Conservation (phyloP, 2,888 invertebrate genomes). For the Idaea dimidiata region DNA sequence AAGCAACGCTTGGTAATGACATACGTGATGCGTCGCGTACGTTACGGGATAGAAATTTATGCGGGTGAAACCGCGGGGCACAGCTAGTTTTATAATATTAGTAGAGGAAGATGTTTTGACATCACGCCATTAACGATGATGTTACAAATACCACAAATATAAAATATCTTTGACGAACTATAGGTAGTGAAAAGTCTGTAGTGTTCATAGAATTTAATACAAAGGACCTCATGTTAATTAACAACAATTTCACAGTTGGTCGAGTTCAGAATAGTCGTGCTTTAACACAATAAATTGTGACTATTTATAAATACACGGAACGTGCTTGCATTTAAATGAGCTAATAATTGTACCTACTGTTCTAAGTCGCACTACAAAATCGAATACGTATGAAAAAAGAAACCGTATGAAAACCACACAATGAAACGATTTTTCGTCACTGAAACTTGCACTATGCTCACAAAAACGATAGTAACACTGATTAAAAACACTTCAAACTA, state of each 20-base stretch:
- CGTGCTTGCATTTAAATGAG: neutral
- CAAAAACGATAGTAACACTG: no score
- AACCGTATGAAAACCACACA: neutral
- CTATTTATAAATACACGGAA: neutral
- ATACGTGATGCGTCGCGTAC: no score
- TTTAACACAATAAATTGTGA: constrained; percentile 2
- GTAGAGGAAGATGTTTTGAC: no score
- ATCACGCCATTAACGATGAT: no score
- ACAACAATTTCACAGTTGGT: constrained; percentile 4
- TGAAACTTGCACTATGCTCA: no score
- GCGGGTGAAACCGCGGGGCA: no score
- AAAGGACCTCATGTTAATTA: constrained; percentile 3
- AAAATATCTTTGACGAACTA: no score
- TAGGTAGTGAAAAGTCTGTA: neutral
- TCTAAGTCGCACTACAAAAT: neutral
- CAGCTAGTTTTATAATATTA: no score
- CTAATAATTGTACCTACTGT: neutral
- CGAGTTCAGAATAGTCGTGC: neutral
- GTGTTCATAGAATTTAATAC: neutral
- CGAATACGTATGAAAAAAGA: neutral
- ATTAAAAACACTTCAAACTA: no score
- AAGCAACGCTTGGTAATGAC: no score
- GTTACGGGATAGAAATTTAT: no score
- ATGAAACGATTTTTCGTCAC: neutral
- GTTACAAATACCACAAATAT: no score